Base-by-base conservation (phyloP, 2,113 vertebrate genomes). In the Lasiurus cinereus region DNA sequence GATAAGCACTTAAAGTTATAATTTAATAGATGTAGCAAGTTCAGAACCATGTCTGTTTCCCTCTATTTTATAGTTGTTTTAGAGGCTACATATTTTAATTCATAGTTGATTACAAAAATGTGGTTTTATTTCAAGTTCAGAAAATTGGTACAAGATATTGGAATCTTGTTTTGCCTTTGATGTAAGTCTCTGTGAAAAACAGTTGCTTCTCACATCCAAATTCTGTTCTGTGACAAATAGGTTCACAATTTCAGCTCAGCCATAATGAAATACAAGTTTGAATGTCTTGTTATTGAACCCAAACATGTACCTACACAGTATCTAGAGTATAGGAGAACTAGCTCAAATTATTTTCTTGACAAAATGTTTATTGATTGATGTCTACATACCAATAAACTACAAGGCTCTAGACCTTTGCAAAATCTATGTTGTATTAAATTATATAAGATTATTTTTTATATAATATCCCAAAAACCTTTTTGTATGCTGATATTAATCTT, bases 361-460 rank as follows among this genome's bases (percentile, higher is more conserved):
- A 88, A 79, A 76, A 33, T 56, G 1, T 79, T 73, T 95, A 70
- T 79, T 3, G 48, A 5, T 39, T 80, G 21, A 33, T 62, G 2
- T 78, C 3, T 77, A 46, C 6, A 54, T 66, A 21, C 10, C 8
- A 59, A 62, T 12, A 86, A 54, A 62, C 48, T n/a, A 83, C 33
- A 96, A 77, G 31, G 13, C 7, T 43, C 31, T 69, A 29, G 5
- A 62, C 16, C 21, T 84, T 73, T 70, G 16, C 0, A 94, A 78
- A 78, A 69, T 70, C 29, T 72, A 39, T 11, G 12, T 69, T 67
- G 43, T 11, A 59, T 80, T 19, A 82, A 86, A 39, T 70, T 50
- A 93, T 69, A 27, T 48, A 56, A 43, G 6, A 5, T 64, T 72
- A 54, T 66, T 95, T 88, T 43, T n/a, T 91, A 3, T 54, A 69